Conservation (phyloP, 2,113 vertebrate genomes). For the Pelecanoides urinatrix region DNA sequence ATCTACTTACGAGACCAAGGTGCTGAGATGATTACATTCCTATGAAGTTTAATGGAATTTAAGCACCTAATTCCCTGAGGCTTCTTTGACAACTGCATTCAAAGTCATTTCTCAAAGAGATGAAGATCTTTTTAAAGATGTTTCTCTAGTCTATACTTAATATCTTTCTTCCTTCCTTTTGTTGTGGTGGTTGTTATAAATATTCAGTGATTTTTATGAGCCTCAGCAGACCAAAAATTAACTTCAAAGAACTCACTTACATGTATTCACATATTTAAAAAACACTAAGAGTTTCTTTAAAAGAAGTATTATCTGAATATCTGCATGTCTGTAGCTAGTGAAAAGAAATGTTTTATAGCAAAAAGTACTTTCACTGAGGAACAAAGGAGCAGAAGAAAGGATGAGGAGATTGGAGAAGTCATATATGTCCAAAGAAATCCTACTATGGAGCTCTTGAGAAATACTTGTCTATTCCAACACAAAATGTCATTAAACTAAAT, state of each 20-base stretch:
- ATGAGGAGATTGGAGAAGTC: background rate
- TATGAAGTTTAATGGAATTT: background rate
- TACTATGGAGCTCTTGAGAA: background rate
- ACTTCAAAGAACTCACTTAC: background rate
- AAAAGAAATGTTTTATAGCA: background rate
- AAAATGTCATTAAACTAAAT: background rate
- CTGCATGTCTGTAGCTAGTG: background rate
- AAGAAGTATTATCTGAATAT: background rate
- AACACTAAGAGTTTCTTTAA: background rate
- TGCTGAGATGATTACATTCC: background rate
- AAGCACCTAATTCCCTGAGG: background rate
- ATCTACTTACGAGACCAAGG: background rate
- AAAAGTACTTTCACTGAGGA: background rate
- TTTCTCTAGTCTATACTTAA: background rate
- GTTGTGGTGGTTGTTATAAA: conserved; percentile 16
- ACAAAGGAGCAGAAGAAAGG: background rate
- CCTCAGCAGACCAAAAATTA: background rate
- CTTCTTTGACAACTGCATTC: conserved; percentile 1
- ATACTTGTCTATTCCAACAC: background rate
- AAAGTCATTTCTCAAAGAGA: background rate
- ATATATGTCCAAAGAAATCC: background rate
- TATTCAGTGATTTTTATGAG: conserved; percentile 20
- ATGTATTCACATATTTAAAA: background rate
- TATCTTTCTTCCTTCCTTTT: background rate
- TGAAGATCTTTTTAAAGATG: background rate